A percentile compares a stretch with the other conserved stretches of the same genome.
Conservation (phyloP, 2,113 vertebrate genomes). For the Bambusicola thoracicus region DNA sequence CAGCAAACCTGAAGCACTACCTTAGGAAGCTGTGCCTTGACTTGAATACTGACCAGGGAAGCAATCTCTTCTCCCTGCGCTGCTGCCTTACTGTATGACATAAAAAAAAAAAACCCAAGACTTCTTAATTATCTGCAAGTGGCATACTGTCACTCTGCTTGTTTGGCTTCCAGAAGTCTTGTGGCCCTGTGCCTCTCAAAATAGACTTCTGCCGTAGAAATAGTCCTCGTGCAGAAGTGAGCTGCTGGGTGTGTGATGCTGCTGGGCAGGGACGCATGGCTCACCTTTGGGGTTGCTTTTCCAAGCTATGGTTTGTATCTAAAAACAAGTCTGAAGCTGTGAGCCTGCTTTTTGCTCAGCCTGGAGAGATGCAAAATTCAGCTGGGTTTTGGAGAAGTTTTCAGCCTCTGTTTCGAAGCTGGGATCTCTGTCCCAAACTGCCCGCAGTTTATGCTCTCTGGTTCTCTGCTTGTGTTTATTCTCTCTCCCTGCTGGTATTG, state of each 20-base stretch:
- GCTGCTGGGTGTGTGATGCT: background rate
- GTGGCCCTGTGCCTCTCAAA: background rate
- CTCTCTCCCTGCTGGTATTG: background rate
- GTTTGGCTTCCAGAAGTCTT: background rate
- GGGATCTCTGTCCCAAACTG: rapidly evolving
- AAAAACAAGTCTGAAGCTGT: background rate
- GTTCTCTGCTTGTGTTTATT: background rate
- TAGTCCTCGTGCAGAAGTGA: background rate
- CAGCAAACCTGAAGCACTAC: background rate
- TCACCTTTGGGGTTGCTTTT: background rate
- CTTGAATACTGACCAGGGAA: background rate
- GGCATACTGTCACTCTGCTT: background rate
- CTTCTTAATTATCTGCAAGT: background rate
- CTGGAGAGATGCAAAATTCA: background rate
- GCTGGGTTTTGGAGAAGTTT: background rate
- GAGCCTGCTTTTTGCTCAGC: background rate
- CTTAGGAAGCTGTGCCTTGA: background rate
- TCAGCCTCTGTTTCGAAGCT: background rate
- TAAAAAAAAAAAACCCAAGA: background rate
- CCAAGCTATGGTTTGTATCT: background rate
- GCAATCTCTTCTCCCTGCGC: background rate
- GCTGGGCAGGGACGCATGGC: background rate
- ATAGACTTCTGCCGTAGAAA: background rate
- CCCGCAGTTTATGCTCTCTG: background rate
- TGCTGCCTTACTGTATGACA: background rate